Evolutionary conservation across 2,888 invertebrate species (phyloP), one percentile per base, ranked within the genome.

Genomic region (Oscheius sp.): DNA sequence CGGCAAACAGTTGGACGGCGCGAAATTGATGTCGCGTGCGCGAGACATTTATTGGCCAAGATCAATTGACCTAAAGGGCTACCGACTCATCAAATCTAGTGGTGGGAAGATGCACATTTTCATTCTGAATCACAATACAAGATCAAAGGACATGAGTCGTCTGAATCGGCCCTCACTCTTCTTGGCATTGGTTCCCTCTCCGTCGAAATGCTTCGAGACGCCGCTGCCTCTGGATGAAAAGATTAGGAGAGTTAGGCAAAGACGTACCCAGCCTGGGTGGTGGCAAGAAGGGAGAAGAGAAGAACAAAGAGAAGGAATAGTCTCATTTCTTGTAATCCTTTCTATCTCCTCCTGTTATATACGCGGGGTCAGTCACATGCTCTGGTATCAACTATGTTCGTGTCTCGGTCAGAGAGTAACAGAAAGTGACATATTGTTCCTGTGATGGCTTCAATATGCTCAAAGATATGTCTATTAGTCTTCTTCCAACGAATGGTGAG

Each of bases 1-100:
- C 68, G 68, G 55, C 68, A 68, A 68, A 68, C 68, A 68, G 55
- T 68, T 35, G 53, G 68, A 68, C 68, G 55, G 53, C n/a, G 53
- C 53, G n/a, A 50, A 68, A 68, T 68, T 55, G 53, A 68, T 37
- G 68, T 7, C 21, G 21, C 21, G 21, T 21, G 21, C 21, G 21
- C 21, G 21, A 21, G 21, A 21, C 42, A 42, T 42, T 42, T 42
- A 42, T 42, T 42, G 42, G 42, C 42, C 42, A 42, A 42, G 42
- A 42, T 42, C 42, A 7, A 7, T 42, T 42, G 42, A 3, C 42
- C 42, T 42, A 42, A 42, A 42, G 42, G 7, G 42, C 42, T 42
- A 42, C 42, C 42, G 42, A 42, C 42, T 42, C 42, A 5, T 42
- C 3, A 42, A 21, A 21, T 21, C 21, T 7, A 42, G 42, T 42